Conservation (phyloP, 2,888 invertebrate species). For the Harmothoe impar region DNA sequence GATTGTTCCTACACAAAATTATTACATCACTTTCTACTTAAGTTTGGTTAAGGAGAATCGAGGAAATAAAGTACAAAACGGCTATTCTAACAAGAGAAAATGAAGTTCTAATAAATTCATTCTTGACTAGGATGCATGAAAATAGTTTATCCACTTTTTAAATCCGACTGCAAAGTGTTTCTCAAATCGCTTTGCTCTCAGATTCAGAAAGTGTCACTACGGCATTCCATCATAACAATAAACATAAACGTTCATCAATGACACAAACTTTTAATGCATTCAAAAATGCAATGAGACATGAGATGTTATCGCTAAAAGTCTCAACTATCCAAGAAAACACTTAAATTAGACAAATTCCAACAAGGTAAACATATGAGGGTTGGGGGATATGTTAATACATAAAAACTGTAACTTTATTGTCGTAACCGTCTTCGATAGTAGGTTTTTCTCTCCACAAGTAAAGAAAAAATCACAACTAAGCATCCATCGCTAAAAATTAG, state of each 20-base stretch:
- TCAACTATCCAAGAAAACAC: not conserved
- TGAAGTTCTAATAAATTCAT: not conserved
- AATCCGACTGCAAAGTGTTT: not conserved
- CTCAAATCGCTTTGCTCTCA: not conserved
- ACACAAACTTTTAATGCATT: not conserved
- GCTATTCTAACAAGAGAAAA: not conserved
- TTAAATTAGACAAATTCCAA: not conserved
- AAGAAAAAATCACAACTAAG: too few relatives aligned
- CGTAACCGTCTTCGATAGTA: too few relatives aligned
- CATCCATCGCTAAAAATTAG: too few relatives aligned
- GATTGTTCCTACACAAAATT: too few relatives aligned
- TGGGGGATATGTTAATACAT: too few relatives aligned
- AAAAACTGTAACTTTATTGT: too few relatives aligned
- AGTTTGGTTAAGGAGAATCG: too few relatives aligned
- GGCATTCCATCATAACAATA: not conserved
- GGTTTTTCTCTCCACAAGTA: too few relatives aligned
- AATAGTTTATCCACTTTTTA: not conserved
- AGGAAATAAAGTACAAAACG: not conserved
- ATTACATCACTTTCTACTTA: too few relatives aligned
- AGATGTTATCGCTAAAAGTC: not conserved
- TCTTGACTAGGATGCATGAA: not conserved
- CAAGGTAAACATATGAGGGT: constrained; percentile 9
- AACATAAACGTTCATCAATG: not conserved
- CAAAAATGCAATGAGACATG: not conserved
- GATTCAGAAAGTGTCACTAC: not conserved